A percentile compares a stretch with the other conserved stretches of the same genome.
These are phyloP conservation scores for Eilema depressum DNA, from an alignment of 2,888 invertebrate genomes.

Conservation along the genomic window DNA sequence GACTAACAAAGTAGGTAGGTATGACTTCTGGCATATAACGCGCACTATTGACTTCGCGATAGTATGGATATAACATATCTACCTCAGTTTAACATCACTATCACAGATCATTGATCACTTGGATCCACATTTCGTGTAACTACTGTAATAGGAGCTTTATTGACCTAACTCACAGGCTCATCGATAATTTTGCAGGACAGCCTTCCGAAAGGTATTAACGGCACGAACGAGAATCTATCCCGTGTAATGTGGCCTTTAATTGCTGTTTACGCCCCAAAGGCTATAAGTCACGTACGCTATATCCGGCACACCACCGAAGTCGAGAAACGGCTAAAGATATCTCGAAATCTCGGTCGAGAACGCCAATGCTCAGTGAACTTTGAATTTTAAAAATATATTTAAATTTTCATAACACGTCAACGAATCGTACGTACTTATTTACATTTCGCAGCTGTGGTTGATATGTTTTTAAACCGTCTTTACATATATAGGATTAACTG, in stretches of 20 bases:
- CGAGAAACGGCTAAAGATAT: slow-evolving; percentile 20
- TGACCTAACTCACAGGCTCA: slow-evolving; percentile 9
- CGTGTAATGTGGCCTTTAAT: slow-evolving; percentile 19
- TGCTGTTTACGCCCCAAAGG: slow-evolving; percentile 28
- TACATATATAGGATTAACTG: too few relatives aligned
- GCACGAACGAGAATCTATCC: not conserved
- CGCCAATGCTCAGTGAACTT: not conserved
- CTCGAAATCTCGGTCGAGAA: slow-evolving; percentile 12
- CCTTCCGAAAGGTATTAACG: slow-evolving; percentile 7
- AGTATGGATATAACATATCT: too few relatives aligned
- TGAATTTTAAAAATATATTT: not conserved
- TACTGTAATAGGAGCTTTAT: not conserved
- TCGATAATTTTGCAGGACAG: slow-evolving; percentile 20
- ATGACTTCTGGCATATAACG: too few relatives aligned
- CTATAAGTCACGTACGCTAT: slow-evolving; percentile 28
- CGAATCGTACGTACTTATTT: not conserved
- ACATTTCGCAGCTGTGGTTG: not conserved
- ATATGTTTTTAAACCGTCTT: not conserved
- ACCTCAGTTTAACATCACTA: too few relatives aligned
- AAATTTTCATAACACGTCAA: not conserved
- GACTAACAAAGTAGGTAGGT: too few relatives aligned
- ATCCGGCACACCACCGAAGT: slow-evolving; percentile 22
- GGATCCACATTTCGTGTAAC: not conserved
- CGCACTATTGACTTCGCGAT: too few relatives aligned
- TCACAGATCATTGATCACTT: not conserved